Evolutionary conservation across 2,888 invertebrate genomes (phyloP), one percentile per base, ranked within the genome.

Genomic region (Octonoba sinensis): DNA sequence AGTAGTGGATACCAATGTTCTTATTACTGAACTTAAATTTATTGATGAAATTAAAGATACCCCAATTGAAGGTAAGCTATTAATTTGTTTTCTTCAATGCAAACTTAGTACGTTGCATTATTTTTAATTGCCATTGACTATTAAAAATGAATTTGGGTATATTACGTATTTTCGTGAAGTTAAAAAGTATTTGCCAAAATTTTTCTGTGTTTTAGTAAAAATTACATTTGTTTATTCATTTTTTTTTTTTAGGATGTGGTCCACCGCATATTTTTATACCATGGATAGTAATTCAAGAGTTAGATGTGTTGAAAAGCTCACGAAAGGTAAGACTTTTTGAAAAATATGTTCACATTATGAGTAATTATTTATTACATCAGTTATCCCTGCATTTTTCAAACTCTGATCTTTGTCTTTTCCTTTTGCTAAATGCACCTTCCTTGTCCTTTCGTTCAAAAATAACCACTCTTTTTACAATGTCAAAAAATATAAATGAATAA

Each of bases 251-350:
- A 73, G 72, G 67, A 3, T 81, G 79, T 81, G 79, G 79, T 8
- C 73, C 73, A 18, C 79, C 73, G 16, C 79, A 81, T 69, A 69
- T 81, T n/a, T 57, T 81, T 18, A 81, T 81, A n/a, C 79, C 79
- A 12, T 81, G 73, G 73, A 22, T 81, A 6, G 79, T 73, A 3
- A 51, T 73, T 56, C 51, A 74, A 56, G 79, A 81, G 22, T 36
- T 81, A 2, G 79, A 81, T 69, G n/a, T 12, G 18, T 64, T 81
- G 54, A 73, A 73, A n/a, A 67, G 18, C 8, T 6, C 65, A 27
- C 36, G 20, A 3, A 62, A 16, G 8, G 12, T 20, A 18, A 62
- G 46, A 36, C 18, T 62, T 44, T 44, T 27, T 22, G 15, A 27
- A 24, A 59, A 59, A 12, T 15, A n/a, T n/a, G 8, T 56, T 18